These are phyloP conservation scores for Mamestra brassicae DNA, from an alignment of 2,888 invertebrate genomes.

Conservation along the genomic window DNA sequence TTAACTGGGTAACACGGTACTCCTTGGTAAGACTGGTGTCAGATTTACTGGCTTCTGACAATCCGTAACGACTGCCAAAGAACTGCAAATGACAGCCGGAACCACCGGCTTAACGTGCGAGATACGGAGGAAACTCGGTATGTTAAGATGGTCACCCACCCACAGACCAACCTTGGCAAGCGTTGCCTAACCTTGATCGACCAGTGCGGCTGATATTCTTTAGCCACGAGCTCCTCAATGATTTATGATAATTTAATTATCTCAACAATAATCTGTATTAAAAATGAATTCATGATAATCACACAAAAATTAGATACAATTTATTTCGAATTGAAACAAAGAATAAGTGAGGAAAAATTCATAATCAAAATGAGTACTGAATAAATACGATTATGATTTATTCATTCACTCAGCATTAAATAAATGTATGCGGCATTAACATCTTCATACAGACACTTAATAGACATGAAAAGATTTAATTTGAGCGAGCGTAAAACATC, in stretches of 20 bases:
- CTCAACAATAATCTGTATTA: background rate
- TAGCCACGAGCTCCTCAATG: no score
- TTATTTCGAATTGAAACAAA: background rate
- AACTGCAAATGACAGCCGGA: no score
- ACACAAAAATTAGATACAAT: background rate
- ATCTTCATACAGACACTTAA: constrained; percentile 43
- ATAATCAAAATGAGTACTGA: constrained; percentile 17
- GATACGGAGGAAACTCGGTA: no score
- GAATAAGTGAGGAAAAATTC: constrained; percentile 3
- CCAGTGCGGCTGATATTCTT: no score
- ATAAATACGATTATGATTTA: constrained; percentile 43
- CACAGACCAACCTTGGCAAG: no score
- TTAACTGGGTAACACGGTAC: no score
- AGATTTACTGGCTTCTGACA: no score
- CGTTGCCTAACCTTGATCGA: no score
- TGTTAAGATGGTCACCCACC: background rate
- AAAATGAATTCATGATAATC: background rate
- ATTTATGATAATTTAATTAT: background rate
- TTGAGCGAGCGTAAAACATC: constrained; percentile 30
- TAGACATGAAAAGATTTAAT: constrained; percentile 38
- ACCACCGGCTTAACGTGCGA: no score
- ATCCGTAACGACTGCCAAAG: no score
- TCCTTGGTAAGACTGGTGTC: no score
- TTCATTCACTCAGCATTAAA: constrained; percentile 52
- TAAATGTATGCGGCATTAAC: constrained; percentile 54